Percentiles rank a stretch among this genome's conserved stretches.
These are phyloP conservation scores for Microctonus brassicae DNA, from an alignment of 2,888 invertebrate genomes.

Conservation along the genomic window DNA sequence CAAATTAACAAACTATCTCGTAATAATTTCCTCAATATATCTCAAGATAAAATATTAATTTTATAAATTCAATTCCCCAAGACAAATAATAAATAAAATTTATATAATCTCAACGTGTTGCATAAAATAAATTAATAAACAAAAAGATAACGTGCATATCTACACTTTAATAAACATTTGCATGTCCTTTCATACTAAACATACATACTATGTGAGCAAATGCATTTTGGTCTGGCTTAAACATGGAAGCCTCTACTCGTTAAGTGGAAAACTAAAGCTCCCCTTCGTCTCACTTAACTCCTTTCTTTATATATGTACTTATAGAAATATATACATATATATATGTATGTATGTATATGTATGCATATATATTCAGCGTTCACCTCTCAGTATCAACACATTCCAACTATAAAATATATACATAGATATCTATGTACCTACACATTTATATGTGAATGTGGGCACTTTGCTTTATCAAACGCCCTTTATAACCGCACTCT, in stretches of 20 bases:
- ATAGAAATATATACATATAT: too few species aligned
- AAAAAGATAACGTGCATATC: not conserved
- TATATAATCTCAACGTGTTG: too few species aligned
- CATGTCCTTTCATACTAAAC: slow-evolving; percentile 25
- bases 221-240: slow-evolving; percentile 24
- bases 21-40: too few species aligned
- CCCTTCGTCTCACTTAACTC: slow-evolving; percentile 22
- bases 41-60: too few species aligned
- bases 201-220: not conserved
- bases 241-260: slow-evolving; percentile 12
- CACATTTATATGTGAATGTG: not conserved
- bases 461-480: slow-evolving; percentile 8
- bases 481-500: slow-evolving; percentile 7
- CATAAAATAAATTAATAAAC: too few species aligned
- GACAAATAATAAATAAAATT: too few species aligned
- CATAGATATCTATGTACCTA: not conserved
- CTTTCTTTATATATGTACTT: not conserved
- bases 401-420: not conserved
- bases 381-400: not conserved
- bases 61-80: too few species aligned
- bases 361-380: slow-evolving; percentile 4
- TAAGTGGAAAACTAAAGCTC: slow-evolving; percentile 36
- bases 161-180: slow-evolving; percentile 29
- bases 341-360: not conserved
- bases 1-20: too few species aligned